phyloP scores from a whole-genome alignment of 2,888 invertebrate genomes.

The Hirtodrosophila duncani region DNA sequence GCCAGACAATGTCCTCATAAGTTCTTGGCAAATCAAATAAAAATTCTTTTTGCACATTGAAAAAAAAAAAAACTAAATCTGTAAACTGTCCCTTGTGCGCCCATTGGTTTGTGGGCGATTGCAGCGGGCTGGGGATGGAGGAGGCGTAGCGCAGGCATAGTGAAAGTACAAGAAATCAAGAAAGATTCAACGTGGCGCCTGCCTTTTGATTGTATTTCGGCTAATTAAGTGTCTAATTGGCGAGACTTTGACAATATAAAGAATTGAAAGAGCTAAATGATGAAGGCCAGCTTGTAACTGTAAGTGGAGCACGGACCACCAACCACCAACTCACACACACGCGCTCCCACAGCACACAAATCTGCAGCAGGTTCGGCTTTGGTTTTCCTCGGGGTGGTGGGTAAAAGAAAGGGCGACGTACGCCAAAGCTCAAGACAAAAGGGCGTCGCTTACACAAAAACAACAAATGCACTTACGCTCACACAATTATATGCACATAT shows the following conservation, averaged over 20 bases:
- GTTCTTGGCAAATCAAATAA: slow-evolving; percentile 56
- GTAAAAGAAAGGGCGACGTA: slow-evolving; percentile 45
- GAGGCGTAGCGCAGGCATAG: slow-evolving; percentile 19
- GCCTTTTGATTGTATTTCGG: slow-evolving; percentile 19
- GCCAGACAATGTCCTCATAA: slow-evolving; percentile 43
- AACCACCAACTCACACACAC: slow-evolving; percentile 17
- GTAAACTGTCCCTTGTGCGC: slow-evolving; percentile 37
- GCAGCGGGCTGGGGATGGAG: no score
- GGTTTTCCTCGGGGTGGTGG: slow-evolving; percentile 7
- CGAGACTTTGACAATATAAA: slow-evolving; percentile 37
- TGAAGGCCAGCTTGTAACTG: background rate
- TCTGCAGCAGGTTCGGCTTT: slow-evolving; percentile 15
- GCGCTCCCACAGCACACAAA: slow-evolving; percentile 15
- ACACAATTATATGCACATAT: slow-evolving; percentile 9
- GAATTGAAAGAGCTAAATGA: slow-evolving; percentile 18
- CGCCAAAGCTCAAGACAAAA: slow-evolving; percentile 54
- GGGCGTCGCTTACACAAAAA: slow-evolving; percentile 59
- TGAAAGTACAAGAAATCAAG: slow-evolving; percentile 40
- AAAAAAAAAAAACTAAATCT: slow-evolving; percentile 7
- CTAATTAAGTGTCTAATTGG: slow-evolving; percentile 65
- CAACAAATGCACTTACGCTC: slow-evolving; percentile 42
- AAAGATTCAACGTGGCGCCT: slow-evolving; percentile 37
- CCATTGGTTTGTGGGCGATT: no score
- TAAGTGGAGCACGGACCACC: slow-evolving; percentile 39
- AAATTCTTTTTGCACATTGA: slow-evolving; percentile 10